Conservation (phyloP, 1,140 invertebrate species). For the Leucophenga varia region DNA sequence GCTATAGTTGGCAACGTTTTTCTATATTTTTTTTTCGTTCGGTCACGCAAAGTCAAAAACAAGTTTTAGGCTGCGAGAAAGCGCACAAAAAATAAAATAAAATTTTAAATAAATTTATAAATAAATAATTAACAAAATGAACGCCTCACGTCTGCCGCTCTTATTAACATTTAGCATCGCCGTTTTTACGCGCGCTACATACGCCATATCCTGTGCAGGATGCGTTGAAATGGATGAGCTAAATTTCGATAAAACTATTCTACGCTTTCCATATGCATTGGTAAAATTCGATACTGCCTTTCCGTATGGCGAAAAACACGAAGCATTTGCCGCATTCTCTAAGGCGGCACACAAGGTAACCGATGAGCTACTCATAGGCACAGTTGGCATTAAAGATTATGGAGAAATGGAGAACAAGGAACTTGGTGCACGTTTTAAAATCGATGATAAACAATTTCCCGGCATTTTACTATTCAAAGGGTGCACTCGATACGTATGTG, state of each 20-base stretch:
- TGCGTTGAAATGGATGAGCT: slow-evolving; percentile 71
- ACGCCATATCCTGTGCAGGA: slow-evolving; percentile 61
- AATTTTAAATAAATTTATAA: too few relatives aligned
- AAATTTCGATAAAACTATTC: slow-evolving; percentile 76
- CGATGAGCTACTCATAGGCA: slow-evolving; percentile 78
- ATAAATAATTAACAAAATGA: too few relatives aligned
- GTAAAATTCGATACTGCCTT: slow-evolving; percentile 95
- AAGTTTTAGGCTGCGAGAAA: too few relatives aligned
- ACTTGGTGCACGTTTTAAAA: slow-evolving; percentile 72
- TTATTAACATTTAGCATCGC: too few relatives aligned
- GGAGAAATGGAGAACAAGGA: slow-evolving; percentile 89
- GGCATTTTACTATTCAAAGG: slow-evolving; percentile 75
- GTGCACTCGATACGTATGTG: slow-evolving; percentile 21
- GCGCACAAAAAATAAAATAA: too few relatives aligned
- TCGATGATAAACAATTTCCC: slow-evolving; percentile 79
- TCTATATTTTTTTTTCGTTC: too few relatives aligned
- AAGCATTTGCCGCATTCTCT: slow-evolving; percentile 82
- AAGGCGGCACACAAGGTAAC: slow-evolving; percentile 64
- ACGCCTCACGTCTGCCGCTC: too few relatives aligned
- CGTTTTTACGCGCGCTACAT: background rate
- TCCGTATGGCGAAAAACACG: slow-evolving; percentile 93
- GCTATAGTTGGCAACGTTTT: too few relatives aligned
- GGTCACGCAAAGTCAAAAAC: too few relatives aligned
- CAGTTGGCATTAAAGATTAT: slow-evolving; percentile 92
- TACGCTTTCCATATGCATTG: slow-evolving; percentile 79